Base-by-base conservation (phyloP, 2,888 invertebrate species). In the Aphodius sticticus region DNA sequence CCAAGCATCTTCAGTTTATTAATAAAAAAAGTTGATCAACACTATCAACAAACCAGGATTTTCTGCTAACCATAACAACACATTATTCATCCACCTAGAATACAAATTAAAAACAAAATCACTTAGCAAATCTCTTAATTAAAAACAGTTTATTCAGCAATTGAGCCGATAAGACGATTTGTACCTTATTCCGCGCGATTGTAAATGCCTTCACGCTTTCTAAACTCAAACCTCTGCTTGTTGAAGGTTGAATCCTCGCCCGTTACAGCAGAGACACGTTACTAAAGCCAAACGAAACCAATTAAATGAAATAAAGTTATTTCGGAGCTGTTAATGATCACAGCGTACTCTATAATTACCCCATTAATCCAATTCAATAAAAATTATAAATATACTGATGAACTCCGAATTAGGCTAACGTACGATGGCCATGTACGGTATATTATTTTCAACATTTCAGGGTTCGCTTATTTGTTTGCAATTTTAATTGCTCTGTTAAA, bases 261-360 rank as follows among this genome's bases (percentile, higher is more conserved):
- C 53, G 53, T 53, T 53, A 53, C 53, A 53, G 53, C 53, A 53
- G 53, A 53, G 53, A 53, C 53, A 53, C 53, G 53, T 53, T 53
- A 53, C 53, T 1, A 53, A 53, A 53, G 53, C 53, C 53, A 53
- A 53, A 53, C 12, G 53, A 53, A 53, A 53, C 53, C 53, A 53
- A 53, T 53, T 53, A 53, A 53, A 53, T 12, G 53, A 53, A 53
- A 53, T 53, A 53, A 53, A 53, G 53, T 53, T 53, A 53, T 53
- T 53, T 53, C 53, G 53, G 53, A 7, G 53, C 12, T 53, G 53
- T 53, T 53, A 53, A 53, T 53, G 53, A 53, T 53, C 53, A 12
- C 53, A 53, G 53, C 53, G 53, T 53, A 53, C 53, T 12, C 53
- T 53, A 53, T 53, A 53, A 53, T 53, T 53, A 12, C 3, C 53